Evolutionary conservation across 2,888 invertebrate species (phyloP), one percentile per base, ranked within the genome.

Genomic region (Chalcis sispes): DNA sequence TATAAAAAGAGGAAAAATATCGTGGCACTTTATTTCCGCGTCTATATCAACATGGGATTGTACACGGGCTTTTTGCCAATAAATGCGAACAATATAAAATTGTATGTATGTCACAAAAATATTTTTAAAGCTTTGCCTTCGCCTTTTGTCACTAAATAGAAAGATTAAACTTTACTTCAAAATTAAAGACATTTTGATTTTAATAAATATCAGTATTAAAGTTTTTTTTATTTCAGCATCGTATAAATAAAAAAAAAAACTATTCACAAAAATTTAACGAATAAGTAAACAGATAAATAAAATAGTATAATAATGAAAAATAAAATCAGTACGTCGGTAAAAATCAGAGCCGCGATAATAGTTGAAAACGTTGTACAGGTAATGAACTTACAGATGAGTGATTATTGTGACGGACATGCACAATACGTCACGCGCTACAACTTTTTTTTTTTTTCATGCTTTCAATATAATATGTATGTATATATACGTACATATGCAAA

Each of bases 361-460:
- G 50, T 20, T 20, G 50, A 50, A 2, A 42, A 42, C 2, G 15
- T 4, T 42, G n/a, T 29, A 42, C 48, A 36, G 32, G 36, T 4
- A 56, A 65, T 75, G 61, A 62, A 29, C 62, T 69, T 75, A 23
- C 61, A 54, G 61, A 56, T 61, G 66, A 66, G 25, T 52, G 62
- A 56, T 66, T 15, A 1, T 52, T 23, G 67, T 46, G 50, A 62
- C 67, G 54, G 42, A 54, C 74, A 69, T 74, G 74, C 74, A 69
- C 42, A 52, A 61, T 59, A 36, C 65, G 58, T 42, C 58, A 62
- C 54, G 46, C 54, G 15, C 62, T 61, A 52, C 52, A 13, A 61
- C 56, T 27, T 40, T 48, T 56, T 56, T 40, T 15, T 2, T 29
- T 18, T 32, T 8, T 20, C 36, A 36, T 36, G 36, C 36, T 10